phyloP scores from a whole-genome alignment of 2,113 vertebrate genomes.

The Ammodytes dubius region DNA sequence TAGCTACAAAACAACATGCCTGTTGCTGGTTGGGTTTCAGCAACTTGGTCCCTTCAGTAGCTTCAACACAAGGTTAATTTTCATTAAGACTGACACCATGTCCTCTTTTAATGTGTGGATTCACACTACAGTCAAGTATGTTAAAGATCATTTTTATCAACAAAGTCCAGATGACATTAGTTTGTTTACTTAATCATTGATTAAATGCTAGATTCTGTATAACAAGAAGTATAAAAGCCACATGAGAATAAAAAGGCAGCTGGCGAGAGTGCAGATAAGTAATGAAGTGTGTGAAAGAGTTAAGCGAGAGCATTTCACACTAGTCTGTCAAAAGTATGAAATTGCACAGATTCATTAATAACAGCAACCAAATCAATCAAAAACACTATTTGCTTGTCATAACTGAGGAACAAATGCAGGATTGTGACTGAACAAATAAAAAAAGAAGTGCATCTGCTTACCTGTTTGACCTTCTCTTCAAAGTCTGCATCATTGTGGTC shows the following conservation, averaged over 20 bases:
- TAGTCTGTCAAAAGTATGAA: background rate
- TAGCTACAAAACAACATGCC: background rate
- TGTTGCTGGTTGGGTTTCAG: background rate
- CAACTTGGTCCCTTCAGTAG: background rate
- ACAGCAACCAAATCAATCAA: background rate
- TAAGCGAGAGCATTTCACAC: background rate
- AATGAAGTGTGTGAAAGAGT: background rate
- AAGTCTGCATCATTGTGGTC: slow-evolving; percentile 99
- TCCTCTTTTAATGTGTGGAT: background rate
- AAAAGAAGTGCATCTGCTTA: slow-evolving; percentile 70
- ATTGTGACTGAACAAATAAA: background rate
- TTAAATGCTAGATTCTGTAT: background rate
- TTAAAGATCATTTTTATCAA: slow-evolving; percentile 9
- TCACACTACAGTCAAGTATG: background rate
- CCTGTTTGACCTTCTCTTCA: slow-evolving; percentile 99
- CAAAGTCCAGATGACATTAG: background rate
- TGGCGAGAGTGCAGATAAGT: background rate
- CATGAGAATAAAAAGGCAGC: background rate
- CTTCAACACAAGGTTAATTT: background rate
- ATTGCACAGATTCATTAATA: background rate
- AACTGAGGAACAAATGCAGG: background rate
- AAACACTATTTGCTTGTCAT: background rate
- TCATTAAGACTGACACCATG: background rate
- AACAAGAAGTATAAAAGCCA: background rate
- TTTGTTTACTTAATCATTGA: background rate